Percentiles rank a stretch among this genome's conserved stretches.
Conservation (phyloP, 2,797 vertebrate genomes). For the Muscicapa comitata region DNA sequence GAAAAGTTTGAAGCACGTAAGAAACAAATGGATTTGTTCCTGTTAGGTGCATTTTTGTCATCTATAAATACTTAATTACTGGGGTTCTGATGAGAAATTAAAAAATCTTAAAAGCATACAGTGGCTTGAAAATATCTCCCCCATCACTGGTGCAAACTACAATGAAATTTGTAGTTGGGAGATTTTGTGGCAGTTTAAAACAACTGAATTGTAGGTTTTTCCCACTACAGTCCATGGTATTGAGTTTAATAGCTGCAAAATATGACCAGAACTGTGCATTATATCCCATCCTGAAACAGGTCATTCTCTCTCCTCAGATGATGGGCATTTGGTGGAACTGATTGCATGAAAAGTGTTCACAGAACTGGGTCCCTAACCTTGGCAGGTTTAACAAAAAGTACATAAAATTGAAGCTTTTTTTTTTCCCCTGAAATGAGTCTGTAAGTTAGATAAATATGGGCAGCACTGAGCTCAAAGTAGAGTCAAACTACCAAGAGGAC, state of each 20-base stretch:
- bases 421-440: background rate
- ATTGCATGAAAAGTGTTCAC: conserved; percentile 24
- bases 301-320: conserved; percentile 2
- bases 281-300: background rate
- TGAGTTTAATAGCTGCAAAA: conserved; percentile 31
- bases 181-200: conserved; percentile 30
- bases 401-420: conserved; percentile 28
- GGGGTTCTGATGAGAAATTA: background rate
- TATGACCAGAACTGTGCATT: background rate
- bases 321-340: conserved; percentile 37
- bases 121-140: background rate
- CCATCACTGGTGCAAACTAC: background rate
- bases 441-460: conserved; percentile 58
- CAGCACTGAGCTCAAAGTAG: conserved; percentile 41
- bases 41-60: background rate
- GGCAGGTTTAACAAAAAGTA: background rate
- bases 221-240: background rate
- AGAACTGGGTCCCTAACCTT: conserved; percentile 17
- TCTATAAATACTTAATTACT: conserved; percentile 40
- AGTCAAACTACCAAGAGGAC: conserved; percentile 59
- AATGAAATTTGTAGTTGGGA: background rate
- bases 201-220: conserved; percentile 3
- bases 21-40: conserved; percentile 24
- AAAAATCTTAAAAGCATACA: background rate
- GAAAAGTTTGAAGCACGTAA: background rate